Evolutionary conservation across 2,113 vertebrate genomes (phyloP), one percentile per base, ranked within the genome.

Genomic region (Cyanoderma ruficeps): DNA sequence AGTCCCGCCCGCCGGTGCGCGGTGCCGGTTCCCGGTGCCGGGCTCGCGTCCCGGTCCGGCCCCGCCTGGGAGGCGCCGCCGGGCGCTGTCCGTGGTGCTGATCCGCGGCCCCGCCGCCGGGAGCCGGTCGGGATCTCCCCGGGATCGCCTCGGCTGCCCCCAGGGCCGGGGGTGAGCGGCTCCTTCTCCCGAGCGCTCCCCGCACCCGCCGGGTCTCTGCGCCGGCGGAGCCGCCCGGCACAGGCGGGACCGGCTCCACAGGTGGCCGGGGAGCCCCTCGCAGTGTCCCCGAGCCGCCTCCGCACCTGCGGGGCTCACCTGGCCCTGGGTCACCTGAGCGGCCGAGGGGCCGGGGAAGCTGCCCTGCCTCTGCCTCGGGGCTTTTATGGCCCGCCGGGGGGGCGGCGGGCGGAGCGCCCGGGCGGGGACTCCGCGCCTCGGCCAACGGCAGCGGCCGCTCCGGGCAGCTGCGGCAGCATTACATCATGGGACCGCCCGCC

Each of bases 401-500:
- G 87, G 96, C 44, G 96, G 96, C 82, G 78, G 94, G 95, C 64
- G 93, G 96, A 88, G 96, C 89, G 12, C 44, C 89, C 93, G 10
- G 94, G 96, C 93, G 94, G 93, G 83, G 91, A 76, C 85, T 95
- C 84, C 17, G 6, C 13, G 71, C 71, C 37, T 37, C 3, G 59
- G 92, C 98, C 98, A 98, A 98, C 98, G 92, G 79, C 67, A 6
- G 85, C 86, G 86, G 86, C 86, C 10, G 86, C 67, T 42, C 37
- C 31, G 77, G 86, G 86, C 76, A 59, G 76, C 67, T 63, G 86
- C 86, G 76, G 85, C 86, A 81, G 76, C 50, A 89, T 98, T 97
- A 98, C 98, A 97, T 98, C 98, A 98, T 98, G 97, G 98, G 80
- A 88, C 84, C 60, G 97, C 83, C 94, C 90, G 92, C 25, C 95